These are phyloP conservation scores for Heliconius melpomene DNA, from an alignment of 1,140 invertebrate genomes.

Conservation along the genomic window DNA sequence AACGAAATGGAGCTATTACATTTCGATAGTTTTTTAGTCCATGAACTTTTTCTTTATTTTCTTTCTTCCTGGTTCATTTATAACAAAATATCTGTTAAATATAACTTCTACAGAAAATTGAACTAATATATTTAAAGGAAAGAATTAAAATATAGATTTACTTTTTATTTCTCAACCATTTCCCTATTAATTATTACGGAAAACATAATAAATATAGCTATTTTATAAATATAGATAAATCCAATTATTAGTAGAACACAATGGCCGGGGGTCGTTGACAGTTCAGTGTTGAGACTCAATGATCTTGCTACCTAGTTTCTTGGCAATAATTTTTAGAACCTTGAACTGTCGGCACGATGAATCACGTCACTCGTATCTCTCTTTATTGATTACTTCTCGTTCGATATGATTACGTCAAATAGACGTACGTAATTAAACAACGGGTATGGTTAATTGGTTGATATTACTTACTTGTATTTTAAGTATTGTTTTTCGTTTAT, in stretches of 20 bases:
- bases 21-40: neutral
- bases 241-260: neutral
- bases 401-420: slow-evolving; percentile 1
- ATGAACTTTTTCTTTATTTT: neutral
- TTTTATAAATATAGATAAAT: neutral
- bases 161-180: neutral
- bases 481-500: no score
- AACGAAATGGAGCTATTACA: neutral
- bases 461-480: neutral
- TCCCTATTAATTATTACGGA: neutral
- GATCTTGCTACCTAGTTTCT: slow-evolving; percentile 11
- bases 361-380: neutral
- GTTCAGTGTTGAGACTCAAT: slow-evolving; percentile 8
- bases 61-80: neutral
- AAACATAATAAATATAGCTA: no score
- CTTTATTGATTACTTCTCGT: neutral
- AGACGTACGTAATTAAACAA: neutral
- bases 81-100: neutral
- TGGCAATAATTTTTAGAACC: slow-evolving; percentile 27
- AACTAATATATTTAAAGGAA: no score
- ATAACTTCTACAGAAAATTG: neutral
- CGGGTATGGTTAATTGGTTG: neutral
- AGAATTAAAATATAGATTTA: no score
- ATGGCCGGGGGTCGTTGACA: slow-evolving; percentile 6
- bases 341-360: slow-evolving; percentile 14